Base-by-base conservation (phyloP, 2,888 invertebrate genomes). In the Dolichopus griseipennis region DNA sequence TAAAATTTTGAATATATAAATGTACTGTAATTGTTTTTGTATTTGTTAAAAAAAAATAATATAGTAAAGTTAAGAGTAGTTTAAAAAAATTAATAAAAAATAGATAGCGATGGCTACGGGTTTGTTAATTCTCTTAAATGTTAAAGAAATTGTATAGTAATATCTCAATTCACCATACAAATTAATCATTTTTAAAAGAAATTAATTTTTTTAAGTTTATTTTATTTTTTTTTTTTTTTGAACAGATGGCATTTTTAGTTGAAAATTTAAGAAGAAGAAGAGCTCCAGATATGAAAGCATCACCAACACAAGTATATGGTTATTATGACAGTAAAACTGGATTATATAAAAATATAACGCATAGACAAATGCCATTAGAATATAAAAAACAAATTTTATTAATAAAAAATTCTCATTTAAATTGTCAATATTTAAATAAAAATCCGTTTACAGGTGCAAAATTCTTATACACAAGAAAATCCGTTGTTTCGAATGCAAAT, bases 171-270 rank as follows among this genome's bases (percentile, higher is more conserved):
- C 9, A 7, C 34, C 5, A 34, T 34, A 34, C 5, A 34, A 7
- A 34, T 34, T 34, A 34, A 7, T 34, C 6, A 34, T 34, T 34
- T 7, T 34, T 34, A 34, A 7, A 7, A 34, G 8, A 37, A 37
- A 37, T 27, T 27, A 27, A 27, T 37, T 37, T 37, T 37, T 37
- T n/a, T n/a, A n/a, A n/a, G n/a, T n/a, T n/a, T n/a, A n/a, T n/a
- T 8, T 37, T 37, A 12, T 37, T 37, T 37, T 37, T 37, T 10
- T 10, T 37, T 10, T 10, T 37, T 10, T 2, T 37, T 10, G 6
- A 12, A 52, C 18, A 52, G 52, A 52, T 52, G 52, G 52, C 52
- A 52, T 52, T 52, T 52, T n/a, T 52, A 52, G 52, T 52, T 52
- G 52, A 52, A 52, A 52, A 52, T 52, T 52, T 52, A 52, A 15